Evolutionary conservation across 1,140 invertebrate species (phyloP).

Genomic region (Maconellicoccus hirsutus): DNA sequence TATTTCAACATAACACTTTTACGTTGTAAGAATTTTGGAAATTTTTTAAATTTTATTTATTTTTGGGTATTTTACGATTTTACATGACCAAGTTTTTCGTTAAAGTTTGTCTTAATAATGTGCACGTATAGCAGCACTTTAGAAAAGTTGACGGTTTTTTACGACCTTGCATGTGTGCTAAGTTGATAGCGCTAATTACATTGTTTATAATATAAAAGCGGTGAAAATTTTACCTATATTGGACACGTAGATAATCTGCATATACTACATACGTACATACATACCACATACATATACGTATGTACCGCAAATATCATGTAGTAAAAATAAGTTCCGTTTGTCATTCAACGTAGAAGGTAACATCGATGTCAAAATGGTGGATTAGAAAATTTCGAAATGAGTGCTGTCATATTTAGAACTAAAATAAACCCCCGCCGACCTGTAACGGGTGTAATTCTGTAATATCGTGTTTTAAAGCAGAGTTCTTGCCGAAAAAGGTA

Average conservation of each 20-base stretch:
- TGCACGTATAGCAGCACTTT: too few species aligned
- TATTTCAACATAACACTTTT: background rate
- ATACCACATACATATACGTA: too few species aligned
- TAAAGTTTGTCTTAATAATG: too few species aligned
- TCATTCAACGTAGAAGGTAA: background rate
- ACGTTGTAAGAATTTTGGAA: background rate
- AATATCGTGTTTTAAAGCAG: slow-evolving; percentile 5
- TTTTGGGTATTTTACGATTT: background rate
- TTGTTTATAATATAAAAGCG: too few species aligned
- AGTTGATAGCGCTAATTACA: too few species aligned
- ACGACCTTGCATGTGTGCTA: too few species aligned
- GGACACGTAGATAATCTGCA: too few species aligned
- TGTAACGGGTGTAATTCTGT: slow-evolving; percentile 1
- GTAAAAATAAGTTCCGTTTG: background rate
- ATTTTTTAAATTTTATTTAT: slow-evolving; percentile 6
- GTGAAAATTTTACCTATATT: too few species aligned
- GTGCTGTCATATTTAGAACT: slow-evolving; percentile 8
- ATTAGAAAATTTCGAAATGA: background rate
- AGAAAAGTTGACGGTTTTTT: too few species aligned
- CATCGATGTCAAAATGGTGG: slow-evolving; percentile 1
- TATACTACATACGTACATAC: too few species aligned
- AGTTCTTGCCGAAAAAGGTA: background rate
- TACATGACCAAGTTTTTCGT: too few species aligned
- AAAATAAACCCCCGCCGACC: background rate
- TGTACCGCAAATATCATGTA: too few species aligned